Evolutionary conservation across 2,888 invertebrate genomes (phyloP).

Genomic region (Spilarctia lutea): DNA sequence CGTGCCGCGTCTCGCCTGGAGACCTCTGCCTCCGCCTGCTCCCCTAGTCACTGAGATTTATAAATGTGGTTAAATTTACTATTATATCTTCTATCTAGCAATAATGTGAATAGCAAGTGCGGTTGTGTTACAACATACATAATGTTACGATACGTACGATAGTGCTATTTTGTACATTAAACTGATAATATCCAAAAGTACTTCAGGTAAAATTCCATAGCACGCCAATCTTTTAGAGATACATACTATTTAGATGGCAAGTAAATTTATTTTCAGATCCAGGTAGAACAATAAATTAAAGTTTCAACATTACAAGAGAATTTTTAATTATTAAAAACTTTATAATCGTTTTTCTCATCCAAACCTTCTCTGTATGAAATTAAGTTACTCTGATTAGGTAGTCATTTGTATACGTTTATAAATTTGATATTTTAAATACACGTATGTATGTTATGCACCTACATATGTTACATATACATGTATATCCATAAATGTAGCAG

Average conservation of each 20-base stretch:
- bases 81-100: conserved; percentile 41
- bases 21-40: conserved; percentile 49
- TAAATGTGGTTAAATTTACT: conserved; percentile 65
- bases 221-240: background rate
- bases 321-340: background rate
- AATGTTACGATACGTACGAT: conserved; percentile 8
- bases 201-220: background rate
- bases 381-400: no score
- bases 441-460: background rate
- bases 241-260: background rate
- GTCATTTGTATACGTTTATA: no score
- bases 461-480: background rate
- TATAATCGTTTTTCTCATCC: no score
- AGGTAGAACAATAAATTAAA: no score
- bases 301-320: background rate
- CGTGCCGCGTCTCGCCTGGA: conserved; percentile 63
- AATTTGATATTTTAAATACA: no score
- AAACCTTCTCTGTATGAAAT: no score
- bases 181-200: conserved; percentile 3
- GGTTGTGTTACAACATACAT: conserved; percentile 25
- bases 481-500: background rate
- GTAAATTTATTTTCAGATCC: background rate
- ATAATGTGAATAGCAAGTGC: conserved; percentile 47
- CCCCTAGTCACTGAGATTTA: conserved; percentile 65
- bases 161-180: conserved; percentile 6